Conservation (phyloP, 35 echinoderm and acorn worm genomes). For the Stichopus chloronotus region DNA sequence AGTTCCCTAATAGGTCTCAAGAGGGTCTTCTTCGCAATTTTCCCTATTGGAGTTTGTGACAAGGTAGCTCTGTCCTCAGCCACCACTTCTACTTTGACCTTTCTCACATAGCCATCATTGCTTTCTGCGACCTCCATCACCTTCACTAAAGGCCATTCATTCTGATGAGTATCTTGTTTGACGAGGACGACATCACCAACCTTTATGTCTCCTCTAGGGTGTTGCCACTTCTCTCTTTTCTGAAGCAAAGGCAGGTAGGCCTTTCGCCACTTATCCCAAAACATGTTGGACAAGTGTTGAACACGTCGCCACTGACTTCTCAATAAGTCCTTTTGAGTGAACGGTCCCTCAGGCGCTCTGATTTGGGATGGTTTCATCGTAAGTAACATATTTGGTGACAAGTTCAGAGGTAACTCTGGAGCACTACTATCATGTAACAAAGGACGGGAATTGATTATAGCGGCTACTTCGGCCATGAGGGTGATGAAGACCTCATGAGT, state of each 20-base stretch:
- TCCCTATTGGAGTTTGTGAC: not conserved
- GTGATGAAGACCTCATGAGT: conserved; percentile 63
- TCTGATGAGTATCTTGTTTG: conserved; percentile 45
- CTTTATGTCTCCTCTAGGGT: conserved; percentile 7
- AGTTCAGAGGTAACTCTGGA: conserved; percentile 58
- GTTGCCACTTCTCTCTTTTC: conserved; percentile 56
- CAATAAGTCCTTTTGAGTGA: conserved; percentile 56
- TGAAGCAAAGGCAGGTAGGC: conserved; percentile 65
- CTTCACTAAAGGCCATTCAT: conserved; percentile 55
- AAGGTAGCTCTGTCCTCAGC: conserved; percentile 16
- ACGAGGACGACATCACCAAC: conserved; percentile 56
- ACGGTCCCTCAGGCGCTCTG: conserved; percentile 55
- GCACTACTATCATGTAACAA: conserved; percentile 44
- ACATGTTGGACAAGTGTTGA: conserved; percentile 62
- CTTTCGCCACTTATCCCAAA: conserved; percentile 61
- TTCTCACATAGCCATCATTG: conserved; percentile 53
- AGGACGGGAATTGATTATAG: conserved; percentile 59
- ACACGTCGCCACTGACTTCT: conserved; percentile 61
- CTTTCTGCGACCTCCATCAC: not conserved
- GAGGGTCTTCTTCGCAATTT: conserved; percentile 51
- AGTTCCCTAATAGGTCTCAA: conserved; percentile 62
- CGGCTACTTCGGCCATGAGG: conserved; percentile 63
- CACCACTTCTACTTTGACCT: conserved; percentile 37
- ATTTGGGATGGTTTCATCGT: conserved; percentile 66
- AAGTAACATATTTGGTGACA: conserved; percentile 67